A percentile compares a stretch with the other conserved stretches of the same genome.
Evolutionary conservation across 1,140 invertebrate species (phyloP).

Genomic region (Procambarus clarkii): DNA sequence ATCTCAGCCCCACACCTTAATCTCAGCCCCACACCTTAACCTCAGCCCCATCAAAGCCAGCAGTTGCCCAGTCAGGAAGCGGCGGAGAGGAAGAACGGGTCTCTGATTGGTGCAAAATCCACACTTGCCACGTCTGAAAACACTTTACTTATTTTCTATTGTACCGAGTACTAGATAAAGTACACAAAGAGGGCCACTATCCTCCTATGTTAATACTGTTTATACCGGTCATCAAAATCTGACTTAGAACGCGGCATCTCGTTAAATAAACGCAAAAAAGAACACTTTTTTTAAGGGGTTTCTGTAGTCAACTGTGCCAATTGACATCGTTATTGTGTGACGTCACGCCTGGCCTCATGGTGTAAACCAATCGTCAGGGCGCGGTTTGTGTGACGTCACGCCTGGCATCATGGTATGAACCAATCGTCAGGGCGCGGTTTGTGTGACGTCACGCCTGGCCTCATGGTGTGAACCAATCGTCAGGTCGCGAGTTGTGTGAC

Average conservation of each 20-base stretch:
- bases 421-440: constrained; percentile 53
- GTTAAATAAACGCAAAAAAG: neutral
- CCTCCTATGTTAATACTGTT: constrained; percentile 51
- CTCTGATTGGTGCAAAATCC: no score
- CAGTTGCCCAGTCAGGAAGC: no score
- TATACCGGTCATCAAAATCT: constrained; percentile 38
- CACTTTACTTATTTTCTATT: no score
- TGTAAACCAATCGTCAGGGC: constrained; percentile 16
- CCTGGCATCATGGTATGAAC: constrained; percentile 46
- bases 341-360: neutral
- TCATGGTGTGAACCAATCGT: constrained; percentile 19
- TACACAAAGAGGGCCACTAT: neutral
- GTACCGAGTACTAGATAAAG: no score
- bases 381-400: constrained; percentile 45
- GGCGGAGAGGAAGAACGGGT: no score
- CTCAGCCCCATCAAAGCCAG: no score
- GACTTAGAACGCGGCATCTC: constrained; percentile 51
- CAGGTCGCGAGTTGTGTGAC: constrained; percentile 17
- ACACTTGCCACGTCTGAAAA: no score
- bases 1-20: no score
- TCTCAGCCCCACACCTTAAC: no score
- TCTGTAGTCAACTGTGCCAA: neutral
- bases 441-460: constrained; percentile 10
- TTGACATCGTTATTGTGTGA: neutral
- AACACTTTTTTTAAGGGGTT: no score